phyloP scores from a whole-genome alignment of 2,888 invertebrate species.

The Cacoxenus indagator region DNA sequence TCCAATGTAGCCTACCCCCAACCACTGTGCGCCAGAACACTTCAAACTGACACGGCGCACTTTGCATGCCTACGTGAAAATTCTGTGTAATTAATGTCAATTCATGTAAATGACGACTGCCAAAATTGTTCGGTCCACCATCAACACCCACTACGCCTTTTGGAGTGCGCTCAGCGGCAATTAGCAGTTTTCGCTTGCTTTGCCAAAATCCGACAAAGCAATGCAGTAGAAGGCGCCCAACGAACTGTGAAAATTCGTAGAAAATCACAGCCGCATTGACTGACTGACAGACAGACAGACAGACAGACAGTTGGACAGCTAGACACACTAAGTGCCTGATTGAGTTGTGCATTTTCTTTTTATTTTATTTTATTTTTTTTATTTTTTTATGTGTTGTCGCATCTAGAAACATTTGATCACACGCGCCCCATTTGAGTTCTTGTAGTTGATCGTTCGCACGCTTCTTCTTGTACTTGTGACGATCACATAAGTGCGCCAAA shows the following conservation, averaged over 20 bases:
- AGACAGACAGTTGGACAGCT: background rate
- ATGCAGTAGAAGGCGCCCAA: background rate
- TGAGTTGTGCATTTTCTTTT: too few relatives aligned
- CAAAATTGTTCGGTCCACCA: constrained; percentile 35
- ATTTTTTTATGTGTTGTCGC: constrained; percentile 13
- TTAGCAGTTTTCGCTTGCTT: constrained; percentile 32
- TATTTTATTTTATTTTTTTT: constrained; percentile 31
- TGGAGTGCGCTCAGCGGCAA: constrained; percentile 26
- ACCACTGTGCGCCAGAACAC: too few relatives aligned
- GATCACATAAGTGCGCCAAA: background rate
- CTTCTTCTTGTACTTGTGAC: background rate
- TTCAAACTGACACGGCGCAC: too few relatives aligned
- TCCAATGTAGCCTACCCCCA: too few relatives aligned
- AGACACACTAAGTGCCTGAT: too few relatives aligned
- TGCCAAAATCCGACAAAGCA: constrained; percentile 22
- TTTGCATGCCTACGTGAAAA: too few relatives aligned
- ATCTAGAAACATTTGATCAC: constrained; percentile 10
- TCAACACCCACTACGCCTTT: background rate
- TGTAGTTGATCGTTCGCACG: background rate
- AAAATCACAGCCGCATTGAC: background rate
- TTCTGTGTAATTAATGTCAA: constrained; percentile 49
- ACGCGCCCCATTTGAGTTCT: constrained; percentile 30
- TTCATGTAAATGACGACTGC: constrained; percentile 45
- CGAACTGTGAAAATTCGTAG: background rate
- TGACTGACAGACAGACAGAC: background rate